Percentiles rank a stretch among this genome's conserved stretches.
Evolutionary conservation across 2,113 vertebrate species (phyloP).

Genomic region (Indicator maculatus): DNA sequence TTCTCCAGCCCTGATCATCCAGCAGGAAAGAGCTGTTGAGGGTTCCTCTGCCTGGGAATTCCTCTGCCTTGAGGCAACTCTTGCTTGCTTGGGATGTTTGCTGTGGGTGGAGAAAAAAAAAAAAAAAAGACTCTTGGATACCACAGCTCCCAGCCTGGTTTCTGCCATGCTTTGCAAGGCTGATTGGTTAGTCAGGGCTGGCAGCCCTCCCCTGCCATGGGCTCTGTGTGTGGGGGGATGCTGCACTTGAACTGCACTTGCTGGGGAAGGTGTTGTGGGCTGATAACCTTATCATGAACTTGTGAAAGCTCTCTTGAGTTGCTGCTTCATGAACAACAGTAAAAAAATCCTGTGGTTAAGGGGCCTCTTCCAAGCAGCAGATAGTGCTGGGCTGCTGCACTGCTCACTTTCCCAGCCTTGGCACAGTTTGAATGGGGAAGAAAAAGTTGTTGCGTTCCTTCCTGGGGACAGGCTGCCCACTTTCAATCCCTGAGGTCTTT

Average conservation of each 20-base stretch:
- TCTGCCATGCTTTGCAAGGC: neutral
- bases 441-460: too few species aligned
- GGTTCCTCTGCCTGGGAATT: neutral
- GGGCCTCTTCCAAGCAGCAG: neutral
- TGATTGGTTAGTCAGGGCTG: neutral
- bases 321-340: neutral
- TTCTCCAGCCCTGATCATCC: neutral
- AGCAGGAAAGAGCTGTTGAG: neutral
- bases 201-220: neutral
- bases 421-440: neutral
- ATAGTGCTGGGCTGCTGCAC: fast-evolving
- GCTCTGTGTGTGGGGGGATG: neutral
- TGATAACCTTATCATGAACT: neutral
- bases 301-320: neutral
- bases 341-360: neutral
- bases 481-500: neutral
- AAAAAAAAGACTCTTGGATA: neutral
- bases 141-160: neutral
- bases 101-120: neutral
- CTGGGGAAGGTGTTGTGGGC: neutral
- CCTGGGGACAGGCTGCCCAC: fast-evolving
- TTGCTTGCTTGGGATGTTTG: neutral
- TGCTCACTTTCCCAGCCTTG: neutral
- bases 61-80: neutral
- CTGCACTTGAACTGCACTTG: neutral